Percentiles rank a stretch among this genome's conserved stretches.
Evolutionary conservation across 2,888 invertebrate genomes (phyloP).

Genomic region (Eutolmus rufibarbis): DNA sequence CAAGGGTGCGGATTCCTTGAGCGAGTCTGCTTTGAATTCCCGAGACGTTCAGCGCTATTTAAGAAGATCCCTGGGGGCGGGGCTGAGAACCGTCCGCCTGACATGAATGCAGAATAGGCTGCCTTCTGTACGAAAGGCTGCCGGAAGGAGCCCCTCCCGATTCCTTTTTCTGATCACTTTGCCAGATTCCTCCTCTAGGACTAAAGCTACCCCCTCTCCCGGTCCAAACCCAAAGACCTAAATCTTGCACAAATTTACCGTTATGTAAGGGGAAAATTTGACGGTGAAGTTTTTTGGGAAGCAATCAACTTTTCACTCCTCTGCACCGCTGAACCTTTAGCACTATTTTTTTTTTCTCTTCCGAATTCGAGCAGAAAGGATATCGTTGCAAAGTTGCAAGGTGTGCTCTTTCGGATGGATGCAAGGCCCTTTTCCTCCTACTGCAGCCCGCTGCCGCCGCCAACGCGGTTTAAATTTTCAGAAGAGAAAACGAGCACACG

Average conservation of each 20-base stretch:
- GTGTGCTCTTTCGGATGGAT: not conserved
- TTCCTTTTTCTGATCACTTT: not conserved
- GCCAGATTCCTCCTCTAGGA: not conserved
- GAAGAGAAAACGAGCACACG: not conserved
- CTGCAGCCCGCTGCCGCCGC: not conserved
- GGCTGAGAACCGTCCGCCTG: not conserved
- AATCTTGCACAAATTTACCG: conserved; percentile 18
- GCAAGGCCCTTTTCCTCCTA: not conserved
- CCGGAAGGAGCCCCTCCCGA: not conserved
- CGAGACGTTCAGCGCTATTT: not conserved
- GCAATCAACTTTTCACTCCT: conserved; percentile 15
- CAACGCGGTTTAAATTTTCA: not conserved
- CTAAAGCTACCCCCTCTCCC: not conserved
- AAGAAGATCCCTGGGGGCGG: not conserved
- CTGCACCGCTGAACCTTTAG: not conserved
- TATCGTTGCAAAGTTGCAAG: not conserved
- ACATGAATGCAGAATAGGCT: not conserved
- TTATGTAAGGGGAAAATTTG: conserved; percentile 21
- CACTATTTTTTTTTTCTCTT: not conserved
- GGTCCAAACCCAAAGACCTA: not conserved
- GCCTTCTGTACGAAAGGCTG: not conserved
- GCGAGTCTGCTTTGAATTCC: not conserved
- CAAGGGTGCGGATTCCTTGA: not conserved
- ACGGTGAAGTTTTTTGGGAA: conserved; percentile 4
- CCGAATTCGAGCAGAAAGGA: not conserved